phyloP scores from a whole-genome alignment of 1,140 invertebrate species.

The Anagrus nilaparvatae region DNA sequence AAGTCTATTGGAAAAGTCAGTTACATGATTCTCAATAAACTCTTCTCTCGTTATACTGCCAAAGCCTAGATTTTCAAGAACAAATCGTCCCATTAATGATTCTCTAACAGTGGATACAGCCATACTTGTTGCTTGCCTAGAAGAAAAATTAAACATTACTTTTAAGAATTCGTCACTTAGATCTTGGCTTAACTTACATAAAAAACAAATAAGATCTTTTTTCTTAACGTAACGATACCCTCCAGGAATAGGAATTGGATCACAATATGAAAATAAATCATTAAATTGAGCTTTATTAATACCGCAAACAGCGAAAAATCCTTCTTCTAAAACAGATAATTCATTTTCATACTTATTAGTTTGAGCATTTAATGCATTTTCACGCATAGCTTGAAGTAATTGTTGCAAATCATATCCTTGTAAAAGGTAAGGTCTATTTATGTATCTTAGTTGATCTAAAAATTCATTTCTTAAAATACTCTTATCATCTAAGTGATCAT shows the following conservation, averaged over 20 bases:
- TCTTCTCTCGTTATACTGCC: background rate
- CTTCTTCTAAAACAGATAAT: background rate
- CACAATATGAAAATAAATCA: background rate
- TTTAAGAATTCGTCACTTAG: conserved; percentile 1
- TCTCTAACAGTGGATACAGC: background rate
- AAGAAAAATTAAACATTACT: background rate
- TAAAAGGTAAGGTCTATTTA: background rate
- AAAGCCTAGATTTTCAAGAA: conserved; percentile 1
- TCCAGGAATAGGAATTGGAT: background rate
- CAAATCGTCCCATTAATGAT: conserved; percentile 1
- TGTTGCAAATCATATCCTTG: background rate
- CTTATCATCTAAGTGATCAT: no score
- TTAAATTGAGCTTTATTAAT: background rate
- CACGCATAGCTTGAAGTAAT: background rate
- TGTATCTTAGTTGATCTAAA: no score
- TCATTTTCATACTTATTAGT: background rate
- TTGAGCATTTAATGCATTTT: background rate
- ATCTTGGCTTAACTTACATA: background rate
- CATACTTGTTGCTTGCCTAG: background rate
- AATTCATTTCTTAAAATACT: no score
- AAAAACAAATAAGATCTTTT: background rate
- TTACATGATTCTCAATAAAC: background rate
- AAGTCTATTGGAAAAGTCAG: background rate
- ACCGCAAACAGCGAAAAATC: background rate
- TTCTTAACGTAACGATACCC: background rate